These are phyloP conservation scores for Furcifer pardalis DNA, from an alignment of 2,797 vertebrate species.

Conservation along the genomic window DNA sequence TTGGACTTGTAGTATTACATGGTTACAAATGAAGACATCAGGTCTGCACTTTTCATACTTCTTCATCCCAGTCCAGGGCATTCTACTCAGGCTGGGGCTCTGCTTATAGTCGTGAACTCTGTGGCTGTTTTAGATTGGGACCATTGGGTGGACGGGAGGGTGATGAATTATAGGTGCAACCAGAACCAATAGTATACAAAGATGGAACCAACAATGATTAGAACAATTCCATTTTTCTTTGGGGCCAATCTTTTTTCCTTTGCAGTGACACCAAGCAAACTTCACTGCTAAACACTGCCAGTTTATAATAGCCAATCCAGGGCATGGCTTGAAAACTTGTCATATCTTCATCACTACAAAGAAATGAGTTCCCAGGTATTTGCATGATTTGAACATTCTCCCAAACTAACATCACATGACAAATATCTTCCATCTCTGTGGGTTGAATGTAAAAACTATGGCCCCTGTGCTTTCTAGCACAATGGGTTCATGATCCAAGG, in stretches of 20 bases:
- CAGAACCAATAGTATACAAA: not conserved
- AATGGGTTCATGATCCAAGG: not conserved
- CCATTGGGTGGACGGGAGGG: not conserved
- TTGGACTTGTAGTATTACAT: constrained; percentile 50
- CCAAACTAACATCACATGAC: not conserved
- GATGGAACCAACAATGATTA: no score
- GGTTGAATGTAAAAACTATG: not conserved
- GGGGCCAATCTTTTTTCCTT: not conserved
- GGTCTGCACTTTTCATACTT: constrained; percentile 40
- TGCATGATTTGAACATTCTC: not conserved
- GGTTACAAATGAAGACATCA: constrained; percentile 45
- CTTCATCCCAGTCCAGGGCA: constrained; percentile 59
- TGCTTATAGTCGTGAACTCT: not conserved
- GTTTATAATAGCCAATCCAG: not conserved
- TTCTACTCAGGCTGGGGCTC: constrained; percentile 17
- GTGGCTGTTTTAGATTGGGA: not conserved
- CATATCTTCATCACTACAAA: not conserved
- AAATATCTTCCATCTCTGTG: not conserved
- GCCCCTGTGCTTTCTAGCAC: not conserved
- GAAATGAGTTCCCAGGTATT: not conserved
- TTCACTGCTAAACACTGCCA: not conserved
- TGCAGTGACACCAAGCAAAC: not conserved
- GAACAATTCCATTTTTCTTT: not conserved
- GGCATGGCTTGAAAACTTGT: not conserved
- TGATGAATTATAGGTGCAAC: not conserved